These are phyloP conservation scores for Trachymyrmex cornetzi DNA, from an alignment of 1,140 invertebrate species.

Conservation along the genomic window DNA sequence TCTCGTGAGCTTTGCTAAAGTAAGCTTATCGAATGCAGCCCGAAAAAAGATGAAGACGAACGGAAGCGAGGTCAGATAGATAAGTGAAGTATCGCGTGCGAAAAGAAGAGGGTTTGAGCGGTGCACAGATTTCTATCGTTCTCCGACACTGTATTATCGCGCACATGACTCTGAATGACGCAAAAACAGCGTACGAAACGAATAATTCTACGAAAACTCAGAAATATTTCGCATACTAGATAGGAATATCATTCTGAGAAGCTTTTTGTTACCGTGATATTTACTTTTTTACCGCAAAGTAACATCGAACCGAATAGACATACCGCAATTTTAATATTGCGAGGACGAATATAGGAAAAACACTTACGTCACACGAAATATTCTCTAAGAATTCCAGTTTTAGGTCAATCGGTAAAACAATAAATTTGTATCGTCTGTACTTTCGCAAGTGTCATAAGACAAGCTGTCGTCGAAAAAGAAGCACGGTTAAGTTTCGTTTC, in stretches of 20 bases:
- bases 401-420: background rate
- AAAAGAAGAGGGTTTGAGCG: background rate
- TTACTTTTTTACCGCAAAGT: background rate
- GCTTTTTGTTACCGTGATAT: background rate
- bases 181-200: background rate
- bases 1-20: background rate
- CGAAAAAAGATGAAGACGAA: background rate
- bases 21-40: background rate
- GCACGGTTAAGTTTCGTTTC: slow-evolving; percentile 6
- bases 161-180: slow-evolving; percentile 11
- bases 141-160: background rate
- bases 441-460: background rate
- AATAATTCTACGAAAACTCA: background rate
- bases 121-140: slow-evolving; percentile 17
- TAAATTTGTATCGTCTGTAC: background rate
- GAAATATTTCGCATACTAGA: background rate
- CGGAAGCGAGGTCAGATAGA: slow-evolving; percentile 13
- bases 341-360: background rate
- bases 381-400: background rate
- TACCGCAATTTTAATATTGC: background rate
- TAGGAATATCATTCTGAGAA: background rate
- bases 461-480: slow-evolving; percentile 2
- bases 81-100: slow-evolving; percentile 14
- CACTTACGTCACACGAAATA: background rate
- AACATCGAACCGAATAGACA: background rate